phyloP scores from a whole-genome alignment of 2,797 vertebrate species.

The Sebastes steindachneri region DNA sequence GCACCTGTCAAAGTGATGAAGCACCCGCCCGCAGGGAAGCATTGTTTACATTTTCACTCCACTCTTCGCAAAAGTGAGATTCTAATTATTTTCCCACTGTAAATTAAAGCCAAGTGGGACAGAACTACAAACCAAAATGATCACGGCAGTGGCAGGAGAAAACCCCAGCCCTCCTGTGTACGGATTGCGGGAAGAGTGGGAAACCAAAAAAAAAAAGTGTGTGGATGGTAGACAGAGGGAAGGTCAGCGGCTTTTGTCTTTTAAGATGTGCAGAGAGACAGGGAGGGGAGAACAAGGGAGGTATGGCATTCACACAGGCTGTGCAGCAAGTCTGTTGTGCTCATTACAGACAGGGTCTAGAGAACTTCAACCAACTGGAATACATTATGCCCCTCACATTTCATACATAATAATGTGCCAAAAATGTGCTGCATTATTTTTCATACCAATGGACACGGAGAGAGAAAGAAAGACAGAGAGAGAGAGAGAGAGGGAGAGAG shows the following conservation, averaged over 20 bases:
- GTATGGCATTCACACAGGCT: conserved; percentile 36
- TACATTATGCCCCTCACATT: conserved; percentile 76
- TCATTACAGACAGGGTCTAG: conserved; percentile 64
- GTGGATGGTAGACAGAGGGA: conserved; percentile 33
- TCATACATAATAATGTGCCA: conserved; percentile 82
- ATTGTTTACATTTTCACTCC: conserved; percentile 99
- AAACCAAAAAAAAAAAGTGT: conserved; percentile 13
- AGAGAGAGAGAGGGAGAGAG: conserved; percentile 4
- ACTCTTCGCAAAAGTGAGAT: conserved; percentile 98
- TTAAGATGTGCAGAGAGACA: conserved; percentile 30
- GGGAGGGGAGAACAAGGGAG: conserved; percentile 1
- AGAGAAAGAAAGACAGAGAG: conserved; percentile 23
- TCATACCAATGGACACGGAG: conserved; percentile 67
- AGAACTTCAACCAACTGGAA: conserved; percentile 76
- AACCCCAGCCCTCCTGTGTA: conserved; percentile 43
- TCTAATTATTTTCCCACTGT: conserved; percentile 99
- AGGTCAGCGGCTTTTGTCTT: conserved; percentile 69
- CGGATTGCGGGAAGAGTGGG: conserved; percentile 20
- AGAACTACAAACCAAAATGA: conserved; percentile 86
- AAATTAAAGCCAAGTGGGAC: conserved; percentile 99
- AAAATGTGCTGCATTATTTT: conserved; percentile 78
- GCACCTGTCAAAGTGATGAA: conserved; percentile 99
- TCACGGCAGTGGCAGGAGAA: conserved; percentile 63
- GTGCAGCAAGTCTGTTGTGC: conserved; percentile 38
- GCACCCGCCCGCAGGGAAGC: conserved; percentile 99